These are phyloP conservation scores for Leptopilina myrica DNA, from an alignment of 2,888 invertebrate genomes.

Conservation along the genomic window DNA sequence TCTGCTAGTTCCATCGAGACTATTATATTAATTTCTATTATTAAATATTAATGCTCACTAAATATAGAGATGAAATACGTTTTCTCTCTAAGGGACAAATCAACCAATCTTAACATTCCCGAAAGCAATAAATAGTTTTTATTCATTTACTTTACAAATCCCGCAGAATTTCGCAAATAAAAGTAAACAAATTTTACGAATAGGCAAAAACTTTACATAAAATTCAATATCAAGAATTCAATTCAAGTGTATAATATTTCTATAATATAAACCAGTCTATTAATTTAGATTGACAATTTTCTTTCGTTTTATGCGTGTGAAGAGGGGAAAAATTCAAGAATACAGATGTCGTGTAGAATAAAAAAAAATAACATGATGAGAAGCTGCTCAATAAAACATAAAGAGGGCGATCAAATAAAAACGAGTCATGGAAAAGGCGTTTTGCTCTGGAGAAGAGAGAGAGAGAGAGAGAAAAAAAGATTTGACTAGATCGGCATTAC, in stretches of 20 bases:
- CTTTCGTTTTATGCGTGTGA: no score
- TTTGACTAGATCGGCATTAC: slow-evolving; percentile 30
- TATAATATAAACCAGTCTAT: background rate
- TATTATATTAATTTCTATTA: no score
- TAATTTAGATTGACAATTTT: background rate
- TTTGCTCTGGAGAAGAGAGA: slow-evolving; percentile 1
- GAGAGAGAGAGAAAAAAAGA: slow-evolving; percentile 22
- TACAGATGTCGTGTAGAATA: slow-evolving; percentile 4
- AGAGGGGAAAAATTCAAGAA: background rate
- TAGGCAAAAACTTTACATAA: background rate
- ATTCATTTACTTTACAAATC: no score
- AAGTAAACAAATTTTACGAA: no score
- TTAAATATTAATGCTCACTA: no score
- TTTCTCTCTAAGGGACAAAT: no score
- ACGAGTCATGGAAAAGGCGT: slow-evolving; percentile 49
- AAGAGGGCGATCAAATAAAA: slow-evolving; percentile 62
- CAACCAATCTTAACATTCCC: no score
- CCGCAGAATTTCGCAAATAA: no score
- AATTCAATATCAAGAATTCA: background rate
- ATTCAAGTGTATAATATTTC: background rate
- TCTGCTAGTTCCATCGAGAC: no score
- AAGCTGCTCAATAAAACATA: slow-evolving; percentile 66
- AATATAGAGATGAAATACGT: no score
- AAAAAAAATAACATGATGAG: slow-evolving; percentile 45
- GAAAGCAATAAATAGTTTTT: no score